phyloP scores from a whole-genome alignment of 2,888 invertebrate species.

The Ennomos quercinarius region DNA sequence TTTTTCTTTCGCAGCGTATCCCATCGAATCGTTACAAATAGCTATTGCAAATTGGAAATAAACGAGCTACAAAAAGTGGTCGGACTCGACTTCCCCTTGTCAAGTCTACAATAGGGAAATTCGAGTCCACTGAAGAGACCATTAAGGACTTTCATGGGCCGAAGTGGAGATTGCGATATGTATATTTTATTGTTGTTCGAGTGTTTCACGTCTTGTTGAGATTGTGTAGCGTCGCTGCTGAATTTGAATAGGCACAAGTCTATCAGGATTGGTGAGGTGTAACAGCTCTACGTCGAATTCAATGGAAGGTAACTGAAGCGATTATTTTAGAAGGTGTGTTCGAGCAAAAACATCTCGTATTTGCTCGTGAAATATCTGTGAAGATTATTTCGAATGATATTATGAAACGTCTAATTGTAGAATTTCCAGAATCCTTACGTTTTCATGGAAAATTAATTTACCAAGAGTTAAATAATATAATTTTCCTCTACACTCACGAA shows the following conservation, averaged over 20 bases:
- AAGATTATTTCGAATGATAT: background rate
- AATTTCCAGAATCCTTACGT: background rate
- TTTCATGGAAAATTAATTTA: background rate
- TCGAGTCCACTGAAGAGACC: slow-evolving; percentile 51
- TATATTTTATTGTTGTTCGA: slow-evolving; percentile 54
- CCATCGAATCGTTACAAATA: slow-evolving; percentile 59
- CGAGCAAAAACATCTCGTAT: slow-evolving; percentile 1
- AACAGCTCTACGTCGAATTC: slow-evolving; percentile 12
- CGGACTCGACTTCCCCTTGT: slow-evolving; percentile 51
- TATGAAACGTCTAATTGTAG: background rate
- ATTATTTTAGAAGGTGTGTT: slow-evolving; percentile 2
- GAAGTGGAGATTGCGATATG: slow-evolving; percentile 47
- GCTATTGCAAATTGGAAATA: slow-evolving; percentile 67
- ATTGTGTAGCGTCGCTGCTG: slow-evolving; percentile 31
- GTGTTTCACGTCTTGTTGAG: slow-evolving; percentile 32
- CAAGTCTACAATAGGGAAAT: slow-evolving; percentile 56
- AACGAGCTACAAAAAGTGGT: slow-evolving; percentile 64
- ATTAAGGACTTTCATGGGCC: slow-evolving; percentile 49
- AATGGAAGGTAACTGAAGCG: background rate
- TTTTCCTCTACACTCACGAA: background rate
- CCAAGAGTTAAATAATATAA: background rate
- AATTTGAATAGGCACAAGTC: slow-evolving; percentile 24
- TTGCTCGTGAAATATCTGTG: background rate
- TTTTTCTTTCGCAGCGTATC: slow-evolving; percentile 45
- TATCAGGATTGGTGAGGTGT: slow-evolving; percentile 20